These are phyloP conservation scores for Chironex yamaguchii DNA, from an alignment of 30 jellyfish, hydroid and myxozoan species.

Conservation along the genomic window DNA sequence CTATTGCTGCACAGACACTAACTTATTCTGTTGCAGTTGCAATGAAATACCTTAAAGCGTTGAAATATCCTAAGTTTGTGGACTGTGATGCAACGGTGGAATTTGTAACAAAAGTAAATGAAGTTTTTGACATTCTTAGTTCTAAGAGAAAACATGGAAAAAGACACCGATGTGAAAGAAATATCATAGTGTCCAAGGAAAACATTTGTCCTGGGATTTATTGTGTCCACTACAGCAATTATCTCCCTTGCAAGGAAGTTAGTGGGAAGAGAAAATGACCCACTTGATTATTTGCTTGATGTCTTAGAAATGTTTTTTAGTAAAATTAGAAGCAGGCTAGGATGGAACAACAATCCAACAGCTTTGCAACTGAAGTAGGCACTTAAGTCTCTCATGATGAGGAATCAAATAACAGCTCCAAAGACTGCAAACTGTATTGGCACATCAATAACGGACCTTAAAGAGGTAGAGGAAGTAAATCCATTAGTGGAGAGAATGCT, in stretches of 20 bases:
- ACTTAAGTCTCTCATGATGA: conserved; percentile 28
- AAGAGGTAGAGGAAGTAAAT: no score
- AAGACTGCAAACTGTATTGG: conserved; percentile 9
- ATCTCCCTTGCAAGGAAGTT: no score
- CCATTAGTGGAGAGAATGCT: conserved; percentile 21
- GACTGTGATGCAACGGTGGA: conserved; percentile 20
- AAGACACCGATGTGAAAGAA: conserved; percentile 12
- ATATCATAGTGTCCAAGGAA: conserved; percentile 9
- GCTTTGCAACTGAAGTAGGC: conserved; percentile 41
- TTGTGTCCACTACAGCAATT: no score
- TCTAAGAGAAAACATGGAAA: conserved; percentile 48
- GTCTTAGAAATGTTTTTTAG: conserved; percentile 61
- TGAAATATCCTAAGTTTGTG: conserved; percentile 20
- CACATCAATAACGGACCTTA: no score
- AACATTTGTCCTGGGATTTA: conserved; percentile 12
- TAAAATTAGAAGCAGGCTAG: conserved; percentile 49
- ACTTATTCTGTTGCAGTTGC: conserved; percentile 44
- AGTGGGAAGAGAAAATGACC: no score
- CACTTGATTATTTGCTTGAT: conserved; percentile 53
- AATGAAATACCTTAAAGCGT: neutral
- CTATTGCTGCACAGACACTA: conserved; percentile 58
- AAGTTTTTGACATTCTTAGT: conserved; percentile 32
- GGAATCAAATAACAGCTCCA: conserved; percentile 43
- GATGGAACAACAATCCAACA: conserved; percentile 69
- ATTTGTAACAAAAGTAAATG: conserved; percentile 7